These are phyloP conservation scores for Siphamia tubifer DNA, from an alignment of 2,113 vertebrate genomes.

Conservation along the genomic window DNA sequence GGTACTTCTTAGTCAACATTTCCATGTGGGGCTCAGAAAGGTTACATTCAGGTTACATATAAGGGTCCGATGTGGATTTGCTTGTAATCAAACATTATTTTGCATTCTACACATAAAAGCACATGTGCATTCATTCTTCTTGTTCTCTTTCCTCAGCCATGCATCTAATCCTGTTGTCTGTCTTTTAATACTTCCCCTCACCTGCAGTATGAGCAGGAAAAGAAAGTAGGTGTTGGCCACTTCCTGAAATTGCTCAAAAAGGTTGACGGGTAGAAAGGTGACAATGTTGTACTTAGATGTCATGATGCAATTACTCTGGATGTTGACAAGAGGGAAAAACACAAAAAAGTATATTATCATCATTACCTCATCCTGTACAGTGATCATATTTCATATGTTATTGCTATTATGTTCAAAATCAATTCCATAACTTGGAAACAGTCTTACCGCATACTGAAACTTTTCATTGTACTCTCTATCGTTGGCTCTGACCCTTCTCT, in stretches of 20 bases:
- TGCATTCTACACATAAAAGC: neutral
- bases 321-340: neutral
- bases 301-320: slow-evolving; percentile 94
- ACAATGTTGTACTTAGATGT: slow-evolving; percentile 95
- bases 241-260: slow-evolving; percentile 98
- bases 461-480: slow-evolving; percentile 93
- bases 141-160: neutral
- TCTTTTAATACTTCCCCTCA: slow-evolving; percentile 49
- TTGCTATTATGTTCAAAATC: too few species aligned
- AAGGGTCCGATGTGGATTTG: too few species aligned
- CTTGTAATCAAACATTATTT: too few species aligned
- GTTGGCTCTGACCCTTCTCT: slow-evolving; percentile 89
- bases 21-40: too few species aligned
- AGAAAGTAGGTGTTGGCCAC: slow-evolving; percentile 98
- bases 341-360: neutral
- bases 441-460: slow-evolving; percentile 92
- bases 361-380: too few species aligned
- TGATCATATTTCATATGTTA: too few species aligned
- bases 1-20: too few species aligned
- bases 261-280: slow-evolving; percentile 95
- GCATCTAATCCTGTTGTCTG: neutral
- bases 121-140: neutral
- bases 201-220: slow-evolving; percentile 96
- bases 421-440: neutral
- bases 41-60: too few species aligned